Evolutionary conservation across 2,113 vertebrate genomes (phyloP).

Genomic region (Etheostoma spectabile): DNA sequence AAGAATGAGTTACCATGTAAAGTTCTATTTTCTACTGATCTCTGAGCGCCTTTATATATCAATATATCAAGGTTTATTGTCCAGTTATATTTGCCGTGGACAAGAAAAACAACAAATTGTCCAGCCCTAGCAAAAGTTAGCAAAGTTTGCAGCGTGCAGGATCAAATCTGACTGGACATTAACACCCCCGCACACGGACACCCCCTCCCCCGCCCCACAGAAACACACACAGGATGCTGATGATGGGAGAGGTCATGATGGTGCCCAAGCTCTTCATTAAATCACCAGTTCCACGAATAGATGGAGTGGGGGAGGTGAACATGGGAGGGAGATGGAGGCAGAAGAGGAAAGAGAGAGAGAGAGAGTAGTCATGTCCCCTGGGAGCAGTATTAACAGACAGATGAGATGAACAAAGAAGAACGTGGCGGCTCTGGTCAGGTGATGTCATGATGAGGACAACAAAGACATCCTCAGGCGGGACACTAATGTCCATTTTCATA

Average conservation of each 20-base stretch:
- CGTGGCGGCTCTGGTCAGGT: conserved; percentile 62
- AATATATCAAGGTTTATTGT: too few species aligned
- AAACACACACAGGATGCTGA: background rate
- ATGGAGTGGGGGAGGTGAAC: conserved; percentile 46
- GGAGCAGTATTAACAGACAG: conserved; percentile 72
- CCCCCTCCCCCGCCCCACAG: background rate
- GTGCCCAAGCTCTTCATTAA: conserved; percentile 80
- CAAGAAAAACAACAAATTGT: too few species aligned
- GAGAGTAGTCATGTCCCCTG: conserved; percentile 58
- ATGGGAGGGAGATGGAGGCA: conserved; percentile 20
- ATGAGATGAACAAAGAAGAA: conserved; percentile 68
- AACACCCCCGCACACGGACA: background rate
- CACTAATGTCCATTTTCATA: conserved; percentile 11
- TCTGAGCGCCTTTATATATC: too few species aligned
- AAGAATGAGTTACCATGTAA: too few species aligned
- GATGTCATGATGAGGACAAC: conserved; percentile 73
- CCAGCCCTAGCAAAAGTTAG: background rate
- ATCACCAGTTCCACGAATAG: conserved; percentile 77
- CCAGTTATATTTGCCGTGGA: too few species aligned
- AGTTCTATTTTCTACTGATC: too few species aligned
- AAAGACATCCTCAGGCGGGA: conserved; percentile 50
- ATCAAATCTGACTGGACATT: conserved; percentile 1
- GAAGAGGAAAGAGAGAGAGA: conserved; percentile 27
- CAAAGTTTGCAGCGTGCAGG: background rate
- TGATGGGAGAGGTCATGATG: conserved; percentile 62